phyloP scores from a whole-genome alignment of 37 sponge, comb jelly and placozoan species.

The Oopsacas minuta region DNA sequence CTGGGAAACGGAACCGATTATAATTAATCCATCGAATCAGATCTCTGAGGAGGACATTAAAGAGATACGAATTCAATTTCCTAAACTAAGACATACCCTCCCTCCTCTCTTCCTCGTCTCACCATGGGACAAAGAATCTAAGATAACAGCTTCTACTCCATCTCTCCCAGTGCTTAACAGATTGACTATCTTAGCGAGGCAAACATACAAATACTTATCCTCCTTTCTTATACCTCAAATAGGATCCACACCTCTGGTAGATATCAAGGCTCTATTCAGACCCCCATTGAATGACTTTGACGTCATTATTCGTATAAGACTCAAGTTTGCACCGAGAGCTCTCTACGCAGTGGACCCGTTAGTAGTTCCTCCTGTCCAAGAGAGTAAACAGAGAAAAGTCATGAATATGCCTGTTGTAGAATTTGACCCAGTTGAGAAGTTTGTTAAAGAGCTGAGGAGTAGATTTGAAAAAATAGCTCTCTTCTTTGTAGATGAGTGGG shows the following conservation, averaged over 20 bases:
- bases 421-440: conserved; percentile 62
- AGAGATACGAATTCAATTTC: conserved; percentile 29
- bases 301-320: conserved; percentile 59
- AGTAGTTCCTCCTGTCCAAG: not conserved
- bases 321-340: conserved; percentile 31
- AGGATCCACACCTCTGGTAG: not conserved
- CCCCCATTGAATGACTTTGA: conserved; percentile 59
- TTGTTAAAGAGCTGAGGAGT: conserved; percentile 55
- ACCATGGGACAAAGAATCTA: conserved; percentile 33
- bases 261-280: conserved; percentile 33
- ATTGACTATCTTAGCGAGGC: not conserved
- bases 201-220: not conserved
- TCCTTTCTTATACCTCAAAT: not conserved
- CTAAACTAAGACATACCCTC: conserved; percentile 25
- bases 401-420: conserved; percentile 56
- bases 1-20: conserved; percentile 66
- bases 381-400: not conserved
- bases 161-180: not conserved
- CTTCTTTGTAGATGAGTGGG: conserved; percentile 83
- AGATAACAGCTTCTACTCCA: not conserved
- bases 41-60: conserved; percentile 30
- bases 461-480: conserved; percentile 53
- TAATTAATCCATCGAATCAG: conserved; percentile 39
- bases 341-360: conserved; percentile 38
- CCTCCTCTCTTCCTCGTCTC: conserved; percentile 64